Conservation (phyloP, 2,888 invertebrate genomes). For the Lamellibrachia columna region DNA sequence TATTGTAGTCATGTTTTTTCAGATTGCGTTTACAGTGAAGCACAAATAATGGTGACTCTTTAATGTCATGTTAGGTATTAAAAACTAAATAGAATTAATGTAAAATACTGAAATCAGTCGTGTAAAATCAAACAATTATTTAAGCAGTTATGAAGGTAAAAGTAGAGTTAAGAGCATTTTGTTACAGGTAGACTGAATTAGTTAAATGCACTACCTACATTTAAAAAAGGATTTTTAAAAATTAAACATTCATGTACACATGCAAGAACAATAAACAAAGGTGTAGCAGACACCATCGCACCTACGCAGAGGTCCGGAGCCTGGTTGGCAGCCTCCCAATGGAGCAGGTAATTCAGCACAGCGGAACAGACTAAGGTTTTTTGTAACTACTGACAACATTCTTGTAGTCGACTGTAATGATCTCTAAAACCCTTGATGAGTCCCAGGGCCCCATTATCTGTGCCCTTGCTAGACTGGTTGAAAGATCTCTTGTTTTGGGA, state of each 20-base stretch:
- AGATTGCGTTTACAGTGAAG: no score
- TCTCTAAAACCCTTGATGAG: neutral
- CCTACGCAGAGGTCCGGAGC: neutral
- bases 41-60: no score
- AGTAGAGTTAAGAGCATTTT: no score
- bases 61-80: no score
- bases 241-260: neutral
- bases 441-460: neutral
- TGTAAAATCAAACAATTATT: no score
- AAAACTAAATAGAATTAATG: no score
- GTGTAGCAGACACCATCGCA: neutral
- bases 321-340: neutral
- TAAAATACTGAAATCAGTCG: no score
- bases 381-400: neutral
- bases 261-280: neutral
- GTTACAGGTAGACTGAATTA: no score
- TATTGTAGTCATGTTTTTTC: no score
- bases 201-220: neutral
- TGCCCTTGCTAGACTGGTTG: neutral
- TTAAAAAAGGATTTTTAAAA: no score
- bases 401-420: neutral
- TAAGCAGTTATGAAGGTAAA: no score
- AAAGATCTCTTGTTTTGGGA: neutral
- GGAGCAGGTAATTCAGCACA: neutral
- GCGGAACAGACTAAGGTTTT: neutral